Evolutionary conservation across 2,888 invertebrate species (phyloP), one percentile per base, ranked within the genome.

Genomic region (Ophraella communa): DNA sequence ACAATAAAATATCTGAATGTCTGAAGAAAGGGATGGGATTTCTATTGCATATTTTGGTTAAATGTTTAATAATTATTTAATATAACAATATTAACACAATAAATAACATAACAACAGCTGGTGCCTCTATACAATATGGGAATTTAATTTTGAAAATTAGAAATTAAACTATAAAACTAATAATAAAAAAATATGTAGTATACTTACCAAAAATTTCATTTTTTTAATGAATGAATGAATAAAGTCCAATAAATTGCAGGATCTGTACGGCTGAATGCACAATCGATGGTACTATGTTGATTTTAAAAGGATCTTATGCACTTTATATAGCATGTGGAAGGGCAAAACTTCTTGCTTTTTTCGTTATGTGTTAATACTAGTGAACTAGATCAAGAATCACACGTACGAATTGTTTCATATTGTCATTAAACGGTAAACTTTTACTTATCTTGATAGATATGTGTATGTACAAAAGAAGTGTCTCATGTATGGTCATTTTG

Each of bases 321-420:
- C 67, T 71, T 68, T 73, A 71, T 71, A 71, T 70, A 70, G 54
- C 53, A 42, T 62, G 72, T 72, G 73, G 75, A 69, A 75, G 72
- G 74, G 73, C 71, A 65, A 68, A 66, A 66, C 62, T 65, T 39
- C 39, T 63, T 51, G 56, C 24, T 61, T 67, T 63, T 69, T 71
- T 70, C 71, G 71, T 71, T 70, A 71, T 71, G 72, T 71, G 70
- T 71, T 70, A 68, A 72, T 68, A 69, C 69, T 59, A 66, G 59
- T 69, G 65, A 74, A 71, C 72, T 74, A 74, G 74, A 71, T 72
- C 72, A 73, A 68, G 60, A 66, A 70, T 70, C 66, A 67, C 68
- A 67, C 69, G 69, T 69, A 67, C 65, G 59, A 65, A 64, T 63
- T 65, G 65, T 65, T 47, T 58, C 63, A 65, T 71, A 68, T 71